A percentile compares a stretch with the other conserved stretches of the same genome.
Evolutionary conservation across 2,888 invertebrate species (phyloP).

Genomic region (Stenotaenia linearis): DNA sequence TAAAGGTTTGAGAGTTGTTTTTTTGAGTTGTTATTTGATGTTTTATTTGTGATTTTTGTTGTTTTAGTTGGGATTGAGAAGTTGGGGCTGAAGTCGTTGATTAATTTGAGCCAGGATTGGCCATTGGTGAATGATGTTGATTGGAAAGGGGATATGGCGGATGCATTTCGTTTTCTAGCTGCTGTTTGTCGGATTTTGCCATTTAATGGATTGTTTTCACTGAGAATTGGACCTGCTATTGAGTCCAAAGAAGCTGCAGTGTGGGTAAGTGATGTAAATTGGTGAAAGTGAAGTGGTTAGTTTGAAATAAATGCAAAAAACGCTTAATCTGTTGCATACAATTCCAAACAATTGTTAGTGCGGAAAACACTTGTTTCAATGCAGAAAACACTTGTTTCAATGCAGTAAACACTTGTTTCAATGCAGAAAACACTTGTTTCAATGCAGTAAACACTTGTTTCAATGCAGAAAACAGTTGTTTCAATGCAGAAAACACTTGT

Average conservation of each 20-base stretch:
- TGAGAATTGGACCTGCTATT: neutral
- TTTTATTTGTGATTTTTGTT: too few relatives aligned
- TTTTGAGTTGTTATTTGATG: neutral
- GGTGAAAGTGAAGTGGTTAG: too few relatives aligned
- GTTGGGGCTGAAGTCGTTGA: neutral
- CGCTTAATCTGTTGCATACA: too few relatives aligned
- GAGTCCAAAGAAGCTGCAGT: neutral
- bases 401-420: too few relatives aligned
- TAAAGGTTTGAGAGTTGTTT: neutral
- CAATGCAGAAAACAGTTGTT: too few relatives aligned
- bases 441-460: too few relatives aligned
- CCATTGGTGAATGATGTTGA: neutral
- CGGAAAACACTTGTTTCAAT: too few relatives aligned
- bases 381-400: too few relatives aligned
- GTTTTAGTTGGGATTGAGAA: neutral
- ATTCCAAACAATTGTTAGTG: too few relatives aligned
- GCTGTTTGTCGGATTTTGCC: neutral
- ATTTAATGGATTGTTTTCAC: neutral
- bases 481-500: too few relatives aligned
- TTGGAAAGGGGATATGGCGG: neutral
- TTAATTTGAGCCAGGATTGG: neutral
- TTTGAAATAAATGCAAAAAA: too few relatives aligned
- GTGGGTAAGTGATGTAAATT: neutral
- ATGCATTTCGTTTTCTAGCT: neutral
- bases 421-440: too few relatives aligned